A percentile compares a stretch with the other conserved stretches of the same genome.
These are phyloP conservation scores for Acanthis flammea DNA, from an alignment of 2,797 vertebrate genomes.

Conservation along the genomic window DNA sequence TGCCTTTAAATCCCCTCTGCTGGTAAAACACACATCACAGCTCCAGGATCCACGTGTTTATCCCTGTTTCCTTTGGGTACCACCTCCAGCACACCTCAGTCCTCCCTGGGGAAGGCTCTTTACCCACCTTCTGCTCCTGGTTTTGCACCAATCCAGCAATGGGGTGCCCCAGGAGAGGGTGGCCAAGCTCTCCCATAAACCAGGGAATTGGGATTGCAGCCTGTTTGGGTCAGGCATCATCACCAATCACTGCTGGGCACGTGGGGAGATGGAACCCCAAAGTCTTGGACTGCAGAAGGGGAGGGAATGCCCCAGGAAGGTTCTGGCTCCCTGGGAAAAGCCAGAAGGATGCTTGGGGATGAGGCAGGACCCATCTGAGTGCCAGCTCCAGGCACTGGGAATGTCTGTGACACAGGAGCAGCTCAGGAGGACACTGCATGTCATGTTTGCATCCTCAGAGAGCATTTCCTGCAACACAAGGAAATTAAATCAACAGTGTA, in stretches of 20 bases:
- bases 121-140: background rate
- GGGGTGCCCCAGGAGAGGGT: background rate
- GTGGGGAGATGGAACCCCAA: background rate
- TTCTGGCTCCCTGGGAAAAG: background rate
- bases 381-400: background rate
- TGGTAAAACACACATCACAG: background rate
- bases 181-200: background rate
- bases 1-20: background rate
- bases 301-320: background rate
- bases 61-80: background rate
- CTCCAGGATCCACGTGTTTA: rapidly evolving
- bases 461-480: background rate
- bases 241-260: rapidly evolving
- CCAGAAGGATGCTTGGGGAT: background rate
- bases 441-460: background rate
- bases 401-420: background rate
- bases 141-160: background rate
- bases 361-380: background rate
- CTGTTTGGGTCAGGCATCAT: background rate
- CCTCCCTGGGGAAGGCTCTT: background rate
- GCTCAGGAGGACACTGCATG: background rate
- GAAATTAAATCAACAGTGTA: background rate
- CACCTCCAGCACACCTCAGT: rapidly evolving
- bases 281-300: background rate
- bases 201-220: background rate